Conservation (phyloP, 2,888 invertebrate genomes). For the Coecobrya sp. region DNA sequence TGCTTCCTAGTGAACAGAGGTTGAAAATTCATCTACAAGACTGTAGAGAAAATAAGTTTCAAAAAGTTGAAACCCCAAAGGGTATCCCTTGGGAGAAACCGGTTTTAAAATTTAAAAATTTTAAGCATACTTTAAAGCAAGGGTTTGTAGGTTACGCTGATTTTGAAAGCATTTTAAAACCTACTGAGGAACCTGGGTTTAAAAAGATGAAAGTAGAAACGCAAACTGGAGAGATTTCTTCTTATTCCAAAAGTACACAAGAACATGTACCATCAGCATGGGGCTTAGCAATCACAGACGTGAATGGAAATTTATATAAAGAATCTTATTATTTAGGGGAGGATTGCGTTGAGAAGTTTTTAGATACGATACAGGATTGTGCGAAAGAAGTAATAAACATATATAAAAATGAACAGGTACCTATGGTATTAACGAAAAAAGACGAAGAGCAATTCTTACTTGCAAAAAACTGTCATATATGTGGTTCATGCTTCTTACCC, state of each 20-base stretch:
- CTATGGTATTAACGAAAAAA: not conserved
- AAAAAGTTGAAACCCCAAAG: not conserved
- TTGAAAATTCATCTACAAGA: not conserved
- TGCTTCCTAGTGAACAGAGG: not conserved
- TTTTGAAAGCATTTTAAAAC: slow-evolving; percentile 35
- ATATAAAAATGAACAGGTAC: slow-evolving; percentile 22
- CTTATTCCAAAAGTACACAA: not conserved
- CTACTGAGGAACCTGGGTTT: not conserved
- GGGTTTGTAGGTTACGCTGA: slow-evolving; percentile 53
- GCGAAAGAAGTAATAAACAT: not conserved
- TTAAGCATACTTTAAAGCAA: slow-evolving; percentile 20
- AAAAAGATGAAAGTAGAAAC: slow-evolving; percentile 41
- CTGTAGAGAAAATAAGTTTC: not conserved
- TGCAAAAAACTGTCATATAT: slow-evolving; percentile 17
- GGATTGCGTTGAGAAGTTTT: slow-evolving; percentile 42
- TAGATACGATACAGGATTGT: not conserved
- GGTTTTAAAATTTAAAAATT: slow-evolving; percentile 43
- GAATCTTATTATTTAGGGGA: slow-evolving; percentile 33
- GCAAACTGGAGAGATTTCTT: not conserved
- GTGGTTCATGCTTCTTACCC: not conserved
- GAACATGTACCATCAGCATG: slow-evolving; percentile 37
- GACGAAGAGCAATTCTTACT: not conserved
- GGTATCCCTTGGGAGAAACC: not conserved
- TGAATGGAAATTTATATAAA: slow-evolving; percentile 33
- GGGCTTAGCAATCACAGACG: not conserved